Base-by-base conservation (phyloP, 2,113 vertebrate species). In the Alethe castanea region DNA sequence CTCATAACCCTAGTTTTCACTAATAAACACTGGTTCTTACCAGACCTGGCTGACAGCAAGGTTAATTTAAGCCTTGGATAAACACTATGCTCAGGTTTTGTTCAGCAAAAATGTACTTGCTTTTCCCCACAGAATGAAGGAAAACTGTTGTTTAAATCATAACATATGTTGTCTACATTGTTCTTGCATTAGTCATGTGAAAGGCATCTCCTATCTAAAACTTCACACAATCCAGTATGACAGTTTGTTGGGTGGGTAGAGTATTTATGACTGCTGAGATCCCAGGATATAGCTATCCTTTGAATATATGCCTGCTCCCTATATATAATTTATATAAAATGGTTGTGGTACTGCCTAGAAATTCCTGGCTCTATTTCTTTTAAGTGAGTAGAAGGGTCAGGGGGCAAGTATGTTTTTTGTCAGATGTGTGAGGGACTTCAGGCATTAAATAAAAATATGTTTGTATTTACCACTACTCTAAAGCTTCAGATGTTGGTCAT, bases 151-250 rank as follows among this genome's bases (percentile, higher is more conserved):
- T 90, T 96, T 95, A 96, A 95, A 78, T 72, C 81, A 81, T 86
- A 96, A 78, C 94, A 92, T 93, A 92, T 90, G 92, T 74, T 91
- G 71, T 81, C 81, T 95, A 81, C 90, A 62, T 96, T 95, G 84
- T 71, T 95, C 59, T 88, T 92, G 89, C 59, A 88, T 95, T 96
- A 94, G 92, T 96, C 92, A 95, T 92, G 90, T 96, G 60, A 88
- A 94, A 96, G 20, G 84, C 90, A 81, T 62, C 64, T 83, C 88
- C 90, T 74, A 83, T 88, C 88, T 83, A 42, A 77, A 81, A 66
- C 92, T 95, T 93, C 53, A n/a, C 72, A 80, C 82, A 90, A 94
- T 15, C 59, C 86, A 92, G 74, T 52, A 33, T 92, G 94, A 92
- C 85, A 92, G 72, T 87, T 95, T 91, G 12, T 91, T 95, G 93